Evolutionary conservation across 2,113 vertebrate genomes (phyloP).

Genomic region (Oxyruncus cristatus): DNA sequence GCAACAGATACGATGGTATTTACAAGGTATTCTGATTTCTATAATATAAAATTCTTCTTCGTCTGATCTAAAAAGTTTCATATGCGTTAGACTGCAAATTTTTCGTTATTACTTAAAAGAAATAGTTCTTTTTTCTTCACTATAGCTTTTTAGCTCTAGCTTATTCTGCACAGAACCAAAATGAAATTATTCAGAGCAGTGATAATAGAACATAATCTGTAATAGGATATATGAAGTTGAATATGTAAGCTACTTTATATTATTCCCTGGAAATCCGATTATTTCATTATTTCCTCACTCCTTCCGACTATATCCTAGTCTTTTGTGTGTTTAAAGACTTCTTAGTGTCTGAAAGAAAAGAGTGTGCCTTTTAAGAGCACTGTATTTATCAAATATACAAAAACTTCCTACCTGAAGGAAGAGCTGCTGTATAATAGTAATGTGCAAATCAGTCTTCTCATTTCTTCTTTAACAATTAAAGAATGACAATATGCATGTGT

Average conservation of each 20-base stretch:
- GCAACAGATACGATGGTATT: conserved; percentile 98
- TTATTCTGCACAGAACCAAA: not conserved
- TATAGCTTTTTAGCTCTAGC: not conserved
- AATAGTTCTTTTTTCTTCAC: not conserved
- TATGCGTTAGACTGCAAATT: not conserved
- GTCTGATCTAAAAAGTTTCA: not conserved
- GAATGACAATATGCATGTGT: not conserved
- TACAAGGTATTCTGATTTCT: conserved; percentile 86
- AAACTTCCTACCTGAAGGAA: not conserved
- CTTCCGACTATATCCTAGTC: not conserved
- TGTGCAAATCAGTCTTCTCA: not conserved
- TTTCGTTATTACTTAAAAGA: not conserved
- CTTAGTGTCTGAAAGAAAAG: not conserved
- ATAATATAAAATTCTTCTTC: not conserved
- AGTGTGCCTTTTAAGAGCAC: not conserved
- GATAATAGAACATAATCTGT: not conserved
- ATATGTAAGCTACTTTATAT: not conserved
- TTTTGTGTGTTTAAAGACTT: not conserved
- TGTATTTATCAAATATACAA: not conserved
- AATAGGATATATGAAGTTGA: not conserved
- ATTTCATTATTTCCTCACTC: not conserved
- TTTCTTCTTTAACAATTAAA: not conserved
- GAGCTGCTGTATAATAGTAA: not conserved
- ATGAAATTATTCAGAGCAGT: not conserved
- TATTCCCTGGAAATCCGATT: not conserved